Evolutionary conservation across 2,888 invertebrate species (phyloP).

Genomic region (Lordiphosa fenestrarum): DNA sequence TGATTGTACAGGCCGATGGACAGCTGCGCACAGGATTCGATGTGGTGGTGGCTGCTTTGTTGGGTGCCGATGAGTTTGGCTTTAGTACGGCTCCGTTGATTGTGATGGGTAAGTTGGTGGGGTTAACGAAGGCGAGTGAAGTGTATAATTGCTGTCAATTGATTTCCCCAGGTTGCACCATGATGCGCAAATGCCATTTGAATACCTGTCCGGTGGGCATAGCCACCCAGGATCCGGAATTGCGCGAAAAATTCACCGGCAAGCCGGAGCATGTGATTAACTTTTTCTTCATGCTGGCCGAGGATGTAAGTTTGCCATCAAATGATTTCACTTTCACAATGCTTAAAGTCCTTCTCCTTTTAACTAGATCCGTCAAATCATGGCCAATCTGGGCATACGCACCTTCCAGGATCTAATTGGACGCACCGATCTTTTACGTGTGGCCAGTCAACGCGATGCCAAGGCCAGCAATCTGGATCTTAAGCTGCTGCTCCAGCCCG

Average conservation of each 20-base stretch:
- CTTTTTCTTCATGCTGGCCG: constrained; percentile 98
- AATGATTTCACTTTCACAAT: too few species aligned
- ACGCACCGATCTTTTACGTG: constrained; percentile 92
- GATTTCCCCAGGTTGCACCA: constrained; percentile 90
- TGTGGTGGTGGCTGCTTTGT: constrained; percentile 95
- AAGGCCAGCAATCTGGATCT: constrained; percentile 94
- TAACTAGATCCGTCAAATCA: constrained; percentile 89
- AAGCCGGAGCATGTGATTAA: constrained; percentile 99
- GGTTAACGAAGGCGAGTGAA: background rate
- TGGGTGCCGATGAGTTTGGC: constrained; percentile 99
- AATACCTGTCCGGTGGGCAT: constrained; percentile 99
- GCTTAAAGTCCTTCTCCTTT: background rate
- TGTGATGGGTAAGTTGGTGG: constrained; percentile 86
- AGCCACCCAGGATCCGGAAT: constrained; percentile 97
- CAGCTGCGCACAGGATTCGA: constrained; percentile 97
- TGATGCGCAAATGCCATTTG: constrained; percentile 99
- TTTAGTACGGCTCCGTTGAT: constrained; percentile 99
- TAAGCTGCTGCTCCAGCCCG: constrained; percentile 92
- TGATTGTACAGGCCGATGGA: constrained; percentile 97
- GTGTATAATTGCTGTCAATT: background rate
- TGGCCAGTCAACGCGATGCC: constrained; percentile 85
- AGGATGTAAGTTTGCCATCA: constrained; percentile 86
- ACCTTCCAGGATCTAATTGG: constrained; percentile 95
- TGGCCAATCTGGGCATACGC: constrained; percentile 94
- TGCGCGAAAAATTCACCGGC: constrained; percentile 97